Base-by-base conservation (phyloP, 2,113 vertebrate species). In the Bungarus multicinctus region DNA sequence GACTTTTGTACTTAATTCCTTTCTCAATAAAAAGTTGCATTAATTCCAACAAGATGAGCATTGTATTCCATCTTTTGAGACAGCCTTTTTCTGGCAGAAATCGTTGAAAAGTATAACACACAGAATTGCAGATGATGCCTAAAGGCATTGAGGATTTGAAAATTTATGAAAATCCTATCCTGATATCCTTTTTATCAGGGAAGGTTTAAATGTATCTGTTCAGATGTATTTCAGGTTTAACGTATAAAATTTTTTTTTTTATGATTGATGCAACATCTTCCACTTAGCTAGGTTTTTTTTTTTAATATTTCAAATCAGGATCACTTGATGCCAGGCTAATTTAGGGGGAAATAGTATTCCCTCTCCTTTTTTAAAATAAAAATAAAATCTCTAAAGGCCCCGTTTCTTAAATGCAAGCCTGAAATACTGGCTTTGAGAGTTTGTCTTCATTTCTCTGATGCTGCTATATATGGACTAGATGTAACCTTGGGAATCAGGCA, bases 241-340 rank as follows among this genome's bases (percentile, higher is more conserved):
- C 94, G 91, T 87, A 87, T 95, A 90, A 94, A 97, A 89, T 86
- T 95, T 92, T 93, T 86, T 94, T 94, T 87, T 52, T 1, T 93
- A 50, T 86, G 92, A 94, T 95, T 34, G 69, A 6, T 53, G 25
- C 27, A 87, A 16, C 9, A 20, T 27, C 27, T 27, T 52, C 86
- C 5, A 74, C 5, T 74, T 87, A 87, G 47, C 47, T 87, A 52
- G 7, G 23, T 58, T 1, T 23, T 45, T 52, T 30, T 45, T n/a
- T 27, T 12, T 2, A 45, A 81, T 74, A 88, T 9, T 55, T 16
- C 53, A 39, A 55, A 55, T n/a, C 30, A 55, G n/a, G 20, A 39
- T 53, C 87, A 55, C n/a, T 88, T n/a, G 10, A 88, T 54, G 52
- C 53, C 1, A n/a, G 30, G 30, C 30, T 55, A 9, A 9, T 34